Evolutionary conservation across 2,797 vertebrate species (phyloP).

Genomic region (Anguilla pacifica): DNA sequence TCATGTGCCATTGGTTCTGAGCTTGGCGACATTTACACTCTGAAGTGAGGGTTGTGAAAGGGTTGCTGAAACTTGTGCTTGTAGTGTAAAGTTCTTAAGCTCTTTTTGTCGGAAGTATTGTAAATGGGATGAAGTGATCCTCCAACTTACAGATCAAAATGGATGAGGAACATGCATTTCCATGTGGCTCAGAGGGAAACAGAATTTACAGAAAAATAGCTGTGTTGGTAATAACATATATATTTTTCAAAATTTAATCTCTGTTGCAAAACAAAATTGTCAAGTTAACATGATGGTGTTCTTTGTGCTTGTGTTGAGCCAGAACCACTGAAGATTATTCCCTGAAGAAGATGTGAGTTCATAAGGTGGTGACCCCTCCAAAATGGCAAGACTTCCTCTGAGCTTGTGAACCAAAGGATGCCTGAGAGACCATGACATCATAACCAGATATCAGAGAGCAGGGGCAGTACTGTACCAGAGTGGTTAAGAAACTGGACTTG

Average conservation of each 20-base stretch:
- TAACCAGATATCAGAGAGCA: background rate
- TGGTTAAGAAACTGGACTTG: background rate
- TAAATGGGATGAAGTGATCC: background rate
- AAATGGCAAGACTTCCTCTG: constrained; percentile 15
- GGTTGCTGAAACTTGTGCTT: background rate
- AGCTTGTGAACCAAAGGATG: background rate
- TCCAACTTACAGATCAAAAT: background rate
- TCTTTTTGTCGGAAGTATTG: background rate
- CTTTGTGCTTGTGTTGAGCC: background rate
- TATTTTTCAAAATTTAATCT: background rate
- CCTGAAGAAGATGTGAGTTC: constrained; percentile 15
- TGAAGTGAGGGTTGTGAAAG: background rate
- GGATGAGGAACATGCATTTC: background rate
- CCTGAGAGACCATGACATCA: constrained; percentile 6
- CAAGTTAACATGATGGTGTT: background rate
- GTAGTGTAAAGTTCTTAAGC: background rate
- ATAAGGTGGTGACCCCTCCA: background rate
- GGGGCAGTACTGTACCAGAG: background rate
- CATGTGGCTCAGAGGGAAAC: background rate
- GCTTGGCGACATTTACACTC: background rate
- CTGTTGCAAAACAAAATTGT: too few species aligned
- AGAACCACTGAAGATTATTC: constrained; percentile 17
- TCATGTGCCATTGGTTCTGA: background rate
- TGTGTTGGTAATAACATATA: too few species aligned
- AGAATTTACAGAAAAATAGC: background rate